phyloP scores from a whole-genome alignment of 2,888 invertebrate genomes.

The Leistus spinibarbis region DNA sequence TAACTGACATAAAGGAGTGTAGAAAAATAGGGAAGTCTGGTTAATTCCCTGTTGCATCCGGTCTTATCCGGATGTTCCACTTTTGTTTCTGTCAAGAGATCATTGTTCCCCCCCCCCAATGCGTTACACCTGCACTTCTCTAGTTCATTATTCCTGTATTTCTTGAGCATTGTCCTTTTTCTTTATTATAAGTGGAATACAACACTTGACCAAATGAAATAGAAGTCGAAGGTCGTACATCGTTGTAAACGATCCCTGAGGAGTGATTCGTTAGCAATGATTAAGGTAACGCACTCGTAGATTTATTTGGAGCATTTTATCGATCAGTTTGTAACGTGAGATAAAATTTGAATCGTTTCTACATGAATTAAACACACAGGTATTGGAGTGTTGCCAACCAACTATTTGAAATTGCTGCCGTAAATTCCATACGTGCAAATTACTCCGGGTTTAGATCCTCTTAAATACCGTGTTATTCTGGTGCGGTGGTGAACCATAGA shows the following conservation, averaged over 20 bases:
- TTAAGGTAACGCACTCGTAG: background rate
- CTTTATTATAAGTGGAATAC: too few species aligned
- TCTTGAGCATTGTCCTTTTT: too few species aligned
- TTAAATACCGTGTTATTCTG: background rate
- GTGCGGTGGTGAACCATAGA: background rate
- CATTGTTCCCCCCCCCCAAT: background rate
- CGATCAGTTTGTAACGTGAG: background rate
- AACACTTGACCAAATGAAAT: background rate
- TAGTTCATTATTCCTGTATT: too few species aligned
- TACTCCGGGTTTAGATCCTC: background rate
- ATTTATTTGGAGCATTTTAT: background rate
- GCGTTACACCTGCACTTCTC: background rate
- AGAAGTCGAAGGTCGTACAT: background rate
- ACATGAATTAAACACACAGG: constrained; percentile 1
- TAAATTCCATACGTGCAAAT: constrained; percentile 8
- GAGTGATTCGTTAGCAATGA: background rate
- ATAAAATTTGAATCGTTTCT: background rate
- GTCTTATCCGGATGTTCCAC: background rate
- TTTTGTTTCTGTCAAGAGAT: background rate
- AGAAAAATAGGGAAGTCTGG: too few species aligned
- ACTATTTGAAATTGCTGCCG: background rate
- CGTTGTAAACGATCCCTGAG: background rate
- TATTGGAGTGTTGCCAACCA: background rate
- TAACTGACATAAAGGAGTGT: too few species aligned
- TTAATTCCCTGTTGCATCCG: background rate